Percentiles rank a stretch among this genome's conserved stretches.
Evolutionary conservation across 2,113 vertebrate genomes (phyloP).

Genomic region (Microtus oregoni): DNA sequence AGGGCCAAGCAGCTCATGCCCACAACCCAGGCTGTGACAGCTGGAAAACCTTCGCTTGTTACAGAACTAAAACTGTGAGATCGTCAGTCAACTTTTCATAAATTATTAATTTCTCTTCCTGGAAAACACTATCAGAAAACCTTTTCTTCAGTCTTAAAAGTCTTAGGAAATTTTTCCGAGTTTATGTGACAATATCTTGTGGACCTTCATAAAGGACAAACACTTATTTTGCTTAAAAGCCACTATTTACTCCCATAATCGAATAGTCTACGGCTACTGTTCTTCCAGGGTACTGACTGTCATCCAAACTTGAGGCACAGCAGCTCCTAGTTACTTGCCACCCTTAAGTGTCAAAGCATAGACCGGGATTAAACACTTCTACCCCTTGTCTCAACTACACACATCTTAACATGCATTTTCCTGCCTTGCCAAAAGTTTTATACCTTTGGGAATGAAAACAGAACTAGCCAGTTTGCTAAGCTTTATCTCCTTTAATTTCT

Average conservation of each 20-base stretch:
- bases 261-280: background rate
- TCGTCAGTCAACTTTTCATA: background rate
- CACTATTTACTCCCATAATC: background rate
- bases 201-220: background rate
- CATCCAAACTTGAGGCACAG: background rate
- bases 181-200: background rate
- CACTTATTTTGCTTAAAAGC: background rate
- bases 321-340: background rate
- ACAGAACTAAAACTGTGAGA: background rate
- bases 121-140: background rate
- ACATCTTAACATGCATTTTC: background rate
- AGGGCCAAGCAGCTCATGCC: background rate
- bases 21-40: background rate
- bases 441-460: background rate
- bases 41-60: background rate
- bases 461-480: background rate
- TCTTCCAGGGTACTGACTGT: background rate
- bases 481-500: background rate
- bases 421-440: background rate
- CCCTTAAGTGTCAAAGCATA: constrained; percentile 2
- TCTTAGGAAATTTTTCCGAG: background rate
- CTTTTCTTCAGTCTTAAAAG: background rate
- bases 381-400: background rate
- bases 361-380: background rate
- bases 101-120: background rate